Evolutionary conservation across 2,113 vertebrate genomes (phyloP), one percentile per base, ranked within the genome.

Genomic region (Vulpes lagopus): DNA sequence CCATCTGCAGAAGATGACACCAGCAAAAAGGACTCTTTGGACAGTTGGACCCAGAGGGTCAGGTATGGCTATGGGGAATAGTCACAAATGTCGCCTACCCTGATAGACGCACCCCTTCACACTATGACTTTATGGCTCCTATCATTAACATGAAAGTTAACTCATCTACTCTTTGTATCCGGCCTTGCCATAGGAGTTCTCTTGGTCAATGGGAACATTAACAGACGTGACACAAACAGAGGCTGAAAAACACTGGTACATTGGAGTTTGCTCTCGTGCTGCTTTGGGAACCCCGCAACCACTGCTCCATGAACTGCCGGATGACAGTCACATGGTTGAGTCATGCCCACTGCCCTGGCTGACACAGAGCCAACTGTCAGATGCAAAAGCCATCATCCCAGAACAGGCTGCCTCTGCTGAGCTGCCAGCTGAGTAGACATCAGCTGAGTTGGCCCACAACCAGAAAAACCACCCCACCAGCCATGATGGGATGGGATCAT

Each of bases 1-100:
- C 25, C 14, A 32, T 5, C 3, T 22, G 1, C 0, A 81, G 1
- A 38, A 43, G 27, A 67, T 8, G 25, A 4, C 49, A 9, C 11
- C 30, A 20, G 10, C 23, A 32, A 43, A 81, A 64, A 32, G 9
- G 88, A 1, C 49, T 55, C 49, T 16, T 71, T 14, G 9, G 8
- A 23, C 5, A 19, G 55, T 27, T 30, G 49, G 35, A 89, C 6
- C 11, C 53, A 74, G 35, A 30, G 16, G 14, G 22, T 71, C n/a
- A 30, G 32, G 4, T 11, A 1, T 5, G 43, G 0, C 43, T 43
- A 6, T 43, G 43, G 43, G 43, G 43, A 43, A 16, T 11, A 1
- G 1, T 23, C 43, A 78, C 35, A 60, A 17, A 71, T 49, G 4
- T 82, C 76, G 53, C 32, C 23, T 23, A 19, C 15, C 7, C 11